phyloP scores from a whole-genome alignment of 64 coral and sea anemone genomes.

The Exaiptasia diaphana region DNA sequence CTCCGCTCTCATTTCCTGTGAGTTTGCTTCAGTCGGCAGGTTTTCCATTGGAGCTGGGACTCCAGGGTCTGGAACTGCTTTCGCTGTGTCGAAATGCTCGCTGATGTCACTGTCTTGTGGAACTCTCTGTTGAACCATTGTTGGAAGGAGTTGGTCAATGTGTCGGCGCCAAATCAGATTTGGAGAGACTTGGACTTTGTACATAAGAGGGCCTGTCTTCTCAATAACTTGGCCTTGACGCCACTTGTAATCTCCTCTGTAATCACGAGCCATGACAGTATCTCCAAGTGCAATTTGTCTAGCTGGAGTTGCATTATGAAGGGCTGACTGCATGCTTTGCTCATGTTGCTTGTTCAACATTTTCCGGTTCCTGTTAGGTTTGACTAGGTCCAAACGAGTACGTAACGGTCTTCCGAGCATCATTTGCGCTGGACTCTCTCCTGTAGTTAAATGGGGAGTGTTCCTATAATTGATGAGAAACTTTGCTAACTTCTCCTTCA shows the following conservation, averaged over 20 bases:
- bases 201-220: constrained; percentile 53
- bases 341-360: constrained; percentile 53
- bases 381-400: constrained; percentile 58
- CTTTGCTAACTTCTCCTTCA: constrained; percentile 59
- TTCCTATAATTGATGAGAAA: constrained; percentile 67
- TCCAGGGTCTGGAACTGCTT: too few relatives aligned
- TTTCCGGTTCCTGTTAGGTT: constrained; percentile 56
- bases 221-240: constrained; percentile 6
- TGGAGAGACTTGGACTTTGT: constrained; percentile 22
- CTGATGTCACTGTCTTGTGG: not conserved
- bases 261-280: constrained; percentile 35
- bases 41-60: too few relatives aligned
- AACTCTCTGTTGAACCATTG: not conserved
- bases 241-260: constrained; percentile 36
- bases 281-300: constrained; percentile 41
- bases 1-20: too few relatives aligned
- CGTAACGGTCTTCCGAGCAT: constrained; percentile 39
- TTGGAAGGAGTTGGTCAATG: constrained; percentile 50
- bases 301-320: constrained; percentile 2
- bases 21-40: too few relatives aligned
- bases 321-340: constrained; percentile 30
- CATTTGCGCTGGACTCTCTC: constrained; percentile 55
- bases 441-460: constrained; percentile 54
- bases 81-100: too few relatives aligned
- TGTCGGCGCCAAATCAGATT: constrained; percentile 44